A percentile compares a stretch with the other conserved stretches of the same genome.
Evolutionary conservation across 2,888 invertebrate genomes (phyloP).

Genomic region (Lasiommata megera): DNA sequence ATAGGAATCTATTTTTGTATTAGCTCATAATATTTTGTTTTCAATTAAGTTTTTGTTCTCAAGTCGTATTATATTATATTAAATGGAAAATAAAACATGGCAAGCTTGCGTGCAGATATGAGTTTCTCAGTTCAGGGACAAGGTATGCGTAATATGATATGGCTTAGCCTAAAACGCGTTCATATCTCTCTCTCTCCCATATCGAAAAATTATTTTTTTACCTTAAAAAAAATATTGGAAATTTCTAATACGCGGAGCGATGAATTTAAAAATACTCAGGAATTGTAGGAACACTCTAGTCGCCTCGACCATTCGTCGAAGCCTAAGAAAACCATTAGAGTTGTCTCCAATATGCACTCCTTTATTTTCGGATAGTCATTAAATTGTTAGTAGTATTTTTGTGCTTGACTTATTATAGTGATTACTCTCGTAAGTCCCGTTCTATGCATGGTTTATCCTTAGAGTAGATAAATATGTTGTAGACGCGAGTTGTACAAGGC

Average conservation of each 20-base stretch:
- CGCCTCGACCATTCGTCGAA: background rate
- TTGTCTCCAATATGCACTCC: constrained; percentile 9
- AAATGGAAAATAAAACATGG: background rate
- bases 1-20: background rate
- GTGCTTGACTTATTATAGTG: too few species aligned
- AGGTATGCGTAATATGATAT: constrained; percentile 17
- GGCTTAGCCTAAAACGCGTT: constrained; percentile 32
- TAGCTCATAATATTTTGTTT: background rate
- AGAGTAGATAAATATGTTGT: constrained; percentile 72
- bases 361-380: constrained; percentile 42
- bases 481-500: constrained; percentile 43
- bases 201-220: constrained; percentile 43
- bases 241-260: constrained; percentile 8
- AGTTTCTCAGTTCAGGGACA: background rate
- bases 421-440: constrained; percentile 24
- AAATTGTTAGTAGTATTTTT: constrained; percentile 58
- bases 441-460: constrained; percentile 74
- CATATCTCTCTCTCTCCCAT: constrained; percentile 47
- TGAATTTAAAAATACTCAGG: constrained; percentile 21
- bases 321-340: background rate
- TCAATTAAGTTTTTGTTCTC: background rate
- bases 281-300: constrained; percentile 3
- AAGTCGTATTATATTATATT: background rate
- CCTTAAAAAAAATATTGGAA: constrained; percentile 33
- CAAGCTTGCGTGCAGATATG: background rate